phyloP scores from a whole-genome alignment of 2,797 vertebrate species.

The Neoniphon sammara region DNA sequence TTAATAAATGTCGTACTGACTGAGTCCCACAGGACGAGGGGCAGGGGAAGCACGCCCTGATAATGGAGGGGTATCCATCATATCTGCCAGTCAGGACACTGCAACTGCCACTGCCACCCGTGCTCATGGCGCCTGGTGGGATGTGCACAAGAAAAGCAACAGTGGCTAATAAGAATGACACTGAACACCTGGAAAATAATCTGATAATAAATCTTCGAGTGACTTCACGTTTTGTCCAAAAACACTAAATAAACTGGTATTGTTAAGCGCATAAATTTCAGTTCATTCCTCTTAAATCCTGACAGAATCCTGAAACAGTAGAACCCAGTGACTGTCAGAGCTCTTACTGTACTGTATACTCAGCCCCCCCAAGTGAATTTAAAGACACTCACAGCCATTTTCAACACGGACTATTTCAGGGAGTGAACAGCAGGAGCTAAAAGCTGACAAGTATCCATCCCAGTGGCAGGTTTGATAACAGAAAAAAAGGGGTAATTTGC shows the following conservation, averaged over 20 bases:
- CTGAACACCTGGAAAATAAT: constrained; percentile 48
- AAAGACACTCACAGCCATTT: constrained; percentile 17
- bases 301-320: not conserved
- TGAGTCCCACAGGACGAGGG: constrained; percentile 63
- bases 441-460: constrained; percentile 40
- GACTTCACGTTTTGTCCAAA: constrained; percentile 27
- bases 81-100: constrained; percentile 62
- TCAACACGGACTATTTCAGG: constrained; percentile 22
- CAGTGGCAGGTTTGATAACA: constrained; percentile 25
- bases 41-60: constrained; percentile 65
- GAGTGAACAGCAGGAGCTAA: constrained; percentile 22
- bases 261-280: not conserved
- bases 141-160: constrained; percentile 22
- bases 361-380: constrained; percentile 3
- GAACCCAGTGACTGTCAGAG: not conserved
- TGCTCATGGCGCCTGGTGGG: constrained; percentile 15
- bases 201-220: constrained; percentile 40
- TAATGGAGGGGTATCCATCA: constrained; percentile 80
- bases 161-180: constrained; percentile 27
- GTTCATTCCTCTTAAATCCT: not conserved
- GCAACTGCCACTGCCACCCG: constrained; percentile 45
- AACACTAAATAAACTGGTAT: constrained; percentile 51
- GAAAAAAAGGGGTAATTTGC: constrained; percentile 49
- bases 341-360: constrained; percentile 11
- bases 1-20: constrained; percentile 73